Percentiles rank a stretch among this genome's conserved stretches.
Conservation (phyloP, 1,140 invertebrate genomes). For the Habropoda laboriosa region DNA sequence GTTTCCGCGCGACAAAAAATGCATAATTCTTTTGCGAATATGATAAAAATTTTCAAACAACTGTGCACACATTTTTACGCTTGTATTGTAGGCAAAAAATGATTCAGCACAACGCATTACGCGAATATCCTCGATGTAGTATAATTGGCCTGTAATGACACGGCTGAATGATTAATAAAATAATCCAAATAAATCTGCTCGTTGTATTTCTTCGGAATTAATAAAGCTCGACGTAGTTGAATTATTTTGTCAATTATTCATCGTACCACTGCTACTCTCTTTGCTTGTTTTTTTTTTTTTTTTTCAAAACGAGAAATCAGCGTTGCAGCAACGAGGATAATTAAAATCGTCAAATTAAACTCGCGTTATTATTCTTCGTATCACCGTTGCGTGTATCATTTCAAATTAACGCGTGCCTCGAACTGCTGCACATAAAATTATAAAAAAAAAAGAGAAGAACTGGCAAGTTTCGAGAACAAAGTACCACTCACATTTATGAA, state of each 20-base stretch:
- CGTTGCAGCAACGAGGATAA: background rate
- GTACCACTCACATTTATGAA: no score
- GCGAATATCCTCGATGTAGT: background rate
- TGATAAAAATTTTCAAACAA: no score
- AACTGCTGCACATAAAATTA: no score
- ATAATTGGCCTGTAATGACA: background rate
- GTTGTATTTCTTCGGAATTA: background rate
- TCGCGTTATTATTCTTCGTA: no score
- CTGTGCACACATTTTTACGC: no score
- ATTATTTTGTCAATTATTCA: background rate
- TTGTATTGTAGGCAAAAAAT: no score
- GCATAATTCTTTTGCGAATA: background rate
- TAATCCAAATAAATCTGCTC: background rate
- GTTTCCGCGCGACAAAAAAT: background rate
- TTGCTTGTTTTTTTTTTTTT: no score
- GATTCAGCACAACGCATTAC: background rate
- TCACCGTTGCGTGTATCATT: no score
- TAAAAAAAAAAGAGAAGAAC: no score
- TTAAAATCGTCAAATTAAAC: background rate
- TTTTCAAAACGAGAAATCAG: background rate
- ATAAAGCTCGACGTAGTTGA: background rate
- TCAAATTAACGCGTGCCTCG: no score
- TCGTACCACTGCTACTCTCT: no score
- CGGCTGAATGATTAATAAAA: background rate
- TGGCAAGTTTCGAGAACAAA: no score